Evolutionary conservation across 2,888 invertebrate species (phyloP).

Genomic region (Nesidiocoris tenuis): DNA sequence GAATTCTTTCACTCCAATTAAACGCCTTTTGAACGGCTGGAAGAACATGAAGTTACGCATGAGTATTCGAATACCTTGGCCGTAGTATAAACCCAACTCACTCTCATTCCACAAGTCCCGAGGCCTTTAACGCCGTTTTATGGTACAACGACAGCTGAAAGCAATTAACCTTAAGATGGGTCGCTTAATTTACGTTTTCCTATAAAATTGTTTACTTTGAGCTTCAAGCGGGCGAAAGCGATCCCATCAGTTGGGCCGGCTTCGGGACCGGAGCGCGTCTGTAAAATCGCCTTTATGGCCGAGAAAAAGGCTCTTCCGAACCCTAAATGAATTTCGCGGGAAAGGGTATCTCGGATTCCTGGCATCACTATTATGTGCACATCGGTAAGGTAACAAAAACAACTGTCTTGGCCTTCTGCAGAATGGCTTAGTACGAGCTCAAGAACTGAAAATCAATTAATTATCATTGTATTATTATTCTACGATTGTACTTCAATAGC

Average conservation of each 20-base stretch:
- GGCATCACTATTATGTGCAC: too few relatives aligned
- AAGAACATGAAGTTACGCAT: background rate
- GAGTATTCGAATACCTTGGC: background rate
- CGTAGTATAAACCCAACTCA: slow-evolving; percentile 8
- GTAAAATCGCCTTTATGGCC: slow-evolving; percentile 30
- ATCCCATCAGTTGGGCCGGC: slow-evolving; percentile 20
- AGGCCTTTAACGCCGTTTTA: slow-evolving; percentile 25
- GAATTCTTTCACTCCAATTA: background rate
- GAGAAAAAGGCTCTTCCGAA: background rate
- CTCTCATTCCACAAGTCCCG: background rate
- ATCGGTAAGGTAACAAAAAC: too few relatives aligned
- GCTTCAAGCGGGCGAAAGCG: slow-evolving; percentile 26
- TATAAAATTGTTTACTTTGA: slow-evolving; percentile 38
- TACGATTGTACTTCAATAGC: too few relatives aligned
- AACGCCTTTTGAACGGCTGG: background rate
- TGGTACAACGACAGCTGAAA: slow-evolving; percentile 36
- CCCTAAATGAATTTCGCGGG: slow-evolving; percentile 25
- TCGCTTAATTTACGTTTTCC: slow-evolving; percentile 34
- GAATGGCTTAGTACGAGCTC: too few relatives aligned
- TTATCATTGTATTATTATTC: too few relatives aligned
- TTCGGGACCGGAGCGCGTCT: background rate
- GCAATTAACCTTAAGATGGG: slow-evolving; percentile 39
- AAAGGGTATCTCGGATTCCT: too few relatives aligned
- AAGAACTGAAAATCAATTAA: too few relatives aligned
- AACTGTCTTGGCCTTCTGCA: too few relatives aligned